phyloP scores from a whole-genome alignment of 1,140 invertebrate species.

The Cotesia glomerata region DNA sequence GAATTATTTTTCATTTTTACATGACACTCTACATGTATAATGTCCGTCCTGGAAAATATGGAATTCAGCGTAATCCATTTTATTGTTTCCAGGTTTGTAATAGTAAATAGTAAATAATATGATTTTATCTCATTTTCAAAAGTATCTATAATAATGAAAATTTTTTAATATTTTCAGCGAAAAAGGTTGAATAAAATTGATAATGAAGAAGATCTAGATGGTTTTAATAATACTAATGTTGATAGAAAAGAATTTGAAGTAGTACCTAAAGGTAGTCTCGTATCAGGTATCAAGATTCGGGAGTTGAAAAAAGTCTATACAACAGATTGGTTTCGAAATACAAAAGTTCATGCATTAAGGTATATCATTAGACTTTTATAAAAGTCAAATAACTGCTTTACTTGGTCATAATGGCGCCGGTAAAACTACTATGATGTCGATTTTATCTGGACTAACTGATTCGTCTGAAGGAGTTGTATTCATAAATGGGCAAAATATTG shows the following conservation, averaged over 20 bases:
- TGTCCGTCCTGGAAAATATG: constrained; percentile 65
- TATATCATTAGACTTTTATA: constrained; percentile 70
- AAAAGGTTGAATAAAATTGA: constrained; percentile 49
- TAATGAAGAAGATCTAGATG: constrained; percentile 37
- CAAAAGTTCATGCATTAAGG: constrained; percentile 56
- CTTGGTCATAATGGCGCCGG: constrained; percentile 87
- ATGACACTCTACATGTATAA: constrained; percentile 62
- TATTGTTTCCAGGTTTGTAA: constrained; percentile 62
- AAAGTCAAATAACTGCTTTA: constrained; percentile 73
- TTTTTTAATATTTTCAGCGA: constrained; percentile 6
- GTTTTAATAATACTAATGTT: constrained; percentile 39
- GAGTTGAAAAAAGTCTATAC: constrained; percentile 55
- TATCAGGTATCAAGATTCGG: constrained; percentile 56
- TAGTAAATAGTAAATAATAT: not conserved
- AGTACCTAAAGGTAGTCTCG: constrained; percentile 34
- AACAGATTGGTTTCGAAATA: constrained; percentile 42
- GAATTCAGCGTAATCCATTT: constrained; percentile 63
- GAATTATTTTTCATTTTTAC: constrained; percentile 39
- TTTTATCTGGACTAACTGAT: constrained; percentile 67
- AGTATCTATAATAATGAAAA: not conserved
- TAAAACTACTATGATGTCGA: constrained; percentile 81
- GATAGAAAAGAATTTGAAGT: constrained; percentile 51
- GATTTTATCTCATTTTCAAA: not conserved
- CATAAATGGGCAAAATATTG: constrained; percentile 72
- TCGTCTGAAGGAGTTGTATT: constrained; percentile 69